These are phyloP conservation scores for Dolomedes plantarius DNA, from an alignment of 2,888 invertebrate genomes.

Conservation along the genomic window DNA sequence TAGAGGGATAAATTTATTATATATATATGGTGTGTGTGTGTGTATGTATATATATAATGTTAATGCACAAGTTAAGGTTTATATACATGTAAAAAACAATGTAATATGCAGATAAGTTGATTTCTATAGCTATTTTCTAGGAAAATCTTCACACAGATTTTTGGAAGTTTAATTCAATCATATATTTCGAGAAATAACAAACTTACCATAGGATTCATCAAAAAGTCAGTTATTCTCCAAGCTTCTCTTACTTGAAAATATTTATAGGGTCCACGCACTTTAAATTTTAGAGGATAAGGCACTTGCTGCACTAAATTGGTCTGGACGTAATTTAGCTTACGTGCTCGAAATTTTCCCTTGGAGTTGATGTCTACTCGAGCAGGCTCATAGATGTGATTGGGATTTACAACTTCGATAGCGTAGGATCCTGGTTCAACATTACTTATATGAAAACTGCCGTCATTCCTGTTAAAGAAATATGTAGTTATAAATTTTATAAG, in stretches of 20 bases:
- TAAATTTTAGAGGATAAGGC: slow-evolving; percentile 93
- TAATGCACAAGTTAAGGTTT: no score
- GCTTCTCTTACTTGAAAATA: slow-evolving; percentile 97
- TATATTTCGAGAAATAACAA: no score
- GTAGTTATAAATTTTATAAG: background rate
- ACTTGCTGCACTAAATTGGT: slow-evolving; percentile 92
- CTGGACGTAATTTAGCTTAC: slow-evolving; percentile 95
- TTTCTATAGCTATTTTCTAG: no score
- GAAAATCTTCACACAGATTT: no score
- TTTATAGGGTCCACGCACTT: slow-evolving; percentile 86
- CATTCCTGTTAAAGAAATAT: slow-evolving; percentile 82
- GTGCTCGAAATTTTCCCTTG: slow-evolving; percentile 95
- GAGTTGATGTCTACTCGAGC: slow-evolving; percentile 97
- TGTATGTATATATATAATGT: no score
- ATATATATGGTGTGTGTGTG: no score
- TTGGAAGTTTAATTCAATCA: no score
- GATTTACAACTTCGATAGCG: slow-evolving; percentile 92
- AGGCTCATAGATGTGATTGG: slow-evolving; percentile 94
- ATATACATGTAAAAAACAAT: no score
- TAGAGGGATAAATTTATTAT: no score
- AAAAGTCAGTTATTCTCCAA: slow-evolving; percentile 96
- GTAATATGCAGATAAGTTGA: no score
- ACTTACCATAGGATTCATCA: slow-evolving; percentile 95
- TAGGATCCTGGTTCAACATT: slow-evolving; percentile 95
- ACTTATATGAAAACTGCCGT: slow-evolving; percentile 92